Conservation (phyloP, 35 echinoderm and acorn worm species). For the Lytechinus variegatus region DNA sequence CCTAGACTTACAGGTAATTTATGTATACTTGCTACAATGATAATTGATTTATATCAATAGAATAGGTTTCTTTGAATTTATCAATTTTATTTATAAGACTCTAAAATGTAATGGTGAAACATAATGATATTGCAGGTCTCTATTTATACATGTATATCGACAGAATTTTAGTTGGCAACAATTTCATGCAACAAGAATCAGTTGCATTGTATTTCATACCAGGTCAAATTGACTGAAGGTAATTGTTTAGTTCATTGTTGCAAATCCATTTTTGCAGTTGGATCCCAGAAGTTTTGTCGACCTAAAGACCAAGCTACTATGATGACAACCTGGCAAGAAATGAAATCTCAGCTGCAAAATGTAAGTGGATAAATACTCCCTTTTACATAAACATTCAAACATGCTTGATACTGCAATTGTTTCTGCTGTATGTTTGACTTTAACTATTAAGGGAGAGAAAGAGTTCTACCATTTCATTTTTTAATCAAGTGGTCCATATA, state of each 20-base stretch:
- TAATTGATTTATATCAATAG: not conserved
- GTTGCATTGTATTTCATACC: not conserved
- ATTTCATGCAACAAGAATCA: not conserved
- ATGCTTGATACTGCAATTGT: not conserved
- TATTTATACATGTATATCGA: too few relatives aligned
- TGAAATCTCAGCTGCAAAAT: slow-evolving; percentile 27
- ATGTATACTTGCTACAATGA: not conserved
- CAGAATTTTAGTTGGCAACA: too few relatives aligned
- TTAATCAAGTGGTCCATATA: too few relatives aligned
- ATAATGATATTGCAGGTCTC: too few relatives aligned
- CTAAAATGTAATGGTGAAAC: too few relatives aligned
- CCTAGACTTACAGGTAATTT: slow-evolving; percentile 67
- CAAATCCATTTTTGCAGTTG: slow-evolving; percentile 49
- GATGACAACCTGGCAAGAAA: slow-evolving; percentile 48
- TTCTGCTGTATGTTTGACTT: too few relatives aligned
- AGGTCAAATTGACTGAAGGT: not conserved
- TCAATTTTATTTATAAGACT: too few relatives aligned
- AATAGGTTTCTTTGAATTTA: not conserved
- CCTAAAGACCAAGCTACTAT: slow-evolving; percentile 42
- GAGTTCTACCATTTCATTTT: too few relatives aligned
- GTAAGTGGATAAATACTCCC: slow-evolving; percentile 34
- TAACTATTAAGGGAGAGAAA: too few relatives aligned
- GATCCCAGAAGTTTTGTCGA: slow-evolving; percentile 54
- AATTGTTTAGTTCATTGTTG: not conserved
- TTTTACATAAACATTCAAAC: not conserved